A percentile compares a stretch with the other conserved stretches of the same genome.
phyloP scores from a whole-genome alignment of 2,797 vertebrate species.

The Spatula versicolor region DNA sequence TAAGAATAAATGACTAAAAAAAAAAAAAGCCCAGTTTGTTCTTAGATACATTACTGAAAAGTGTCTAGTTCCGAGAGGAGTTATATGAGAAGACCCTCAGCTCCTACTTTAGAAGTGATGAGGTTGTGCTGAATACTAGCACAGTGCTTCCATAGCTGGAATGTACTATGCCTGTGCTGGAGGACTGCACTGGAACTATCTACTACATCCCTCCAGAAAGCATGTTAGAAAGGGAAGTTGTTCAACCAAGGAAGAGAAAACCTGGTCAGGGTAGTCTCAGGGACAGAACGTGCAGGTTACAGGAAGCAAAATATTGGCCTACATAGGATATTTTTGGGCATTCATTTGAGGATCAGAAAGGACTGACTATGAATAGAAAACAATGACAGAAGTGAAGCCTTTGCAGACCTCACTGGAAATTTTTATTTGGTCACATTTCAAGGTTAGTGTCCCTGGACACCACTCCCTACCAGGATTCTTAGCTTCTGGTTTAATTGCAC shows the following conservation, averaged over 20 bases:
- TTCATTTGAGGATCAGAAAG: slow-evolving; percentile 33
- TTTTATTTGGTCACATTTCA: slow-evolving; percentile 64
- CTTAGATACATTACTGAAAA: not conserved
- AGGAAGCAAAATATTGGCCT: not conserved
- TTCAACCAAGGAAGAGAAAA: slow-evolving; percentile 80
- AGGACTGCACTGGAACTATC: slow-evolving; percentile 41
- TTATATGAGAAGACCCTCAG: not conserved
- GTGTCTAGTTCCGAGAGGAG: not conserved
- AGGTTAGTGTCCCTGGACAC: slow-evolving; percentile 76
- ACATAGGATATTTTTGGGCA: not conserved
- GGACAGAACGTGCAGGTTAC: slow-evolving; percentile 56
- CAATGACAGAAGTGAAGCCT: not conserved
- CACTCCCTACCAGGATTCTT: slow-evolving; percentile 79
- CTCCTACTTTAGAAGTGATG: not conserved
- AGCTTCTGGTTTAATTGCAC: slow-evolving; percentile 82
- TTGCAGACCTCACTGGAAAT: slow-evolving; percentile 15
- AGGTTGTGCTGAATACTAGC: not conserved
- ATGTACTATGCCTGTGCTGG: slow-evolving; percentile 66
- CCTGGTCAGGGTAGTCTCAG: slow-evolving; percentile 68
- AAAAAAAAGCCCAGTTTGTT: not conserved
- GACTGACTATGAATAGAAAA: slow-evolving; percentile 11
- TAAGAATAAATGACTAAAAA: not conserved
- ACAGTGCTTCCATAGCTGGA: slow-evolving; percentile 4
- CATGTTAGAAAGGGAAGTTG: slow-evolving; percentile 58
- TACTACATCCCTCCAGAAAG: slow-evolving; percentile 33